A percentile compares a stretch with the other conserved stretches of the same genome.
Evolutionary conservation across 2,888 invertebrate species (phyloP).

Genomic region (Ormyrus nitidulus): DNA sequence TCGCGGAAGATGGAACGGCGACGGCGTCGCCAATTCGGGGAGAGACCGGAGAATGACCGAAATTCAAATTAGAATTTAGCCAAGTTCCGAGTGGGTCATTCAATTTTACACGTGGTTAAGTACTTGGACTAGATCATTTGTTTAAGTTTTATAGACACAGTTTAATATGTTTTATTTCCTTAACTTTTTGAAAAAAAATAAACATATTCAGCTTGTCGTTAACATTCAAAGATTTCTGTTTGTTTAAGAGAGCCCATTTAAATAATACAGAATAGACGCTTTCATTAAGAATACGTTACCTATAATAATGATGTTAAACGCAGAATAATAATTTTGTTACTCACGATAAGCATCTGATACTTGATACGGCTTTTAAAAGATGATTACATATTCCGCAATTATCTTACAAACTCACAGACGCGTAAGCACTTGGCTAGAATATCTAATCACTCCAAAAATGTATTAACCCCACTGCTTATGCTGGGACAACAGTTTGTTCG

Average conservation of each 20-base stretch:
- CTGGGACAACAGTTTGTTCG: no score
- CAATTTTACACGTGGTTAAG: conserved; percentile 14
- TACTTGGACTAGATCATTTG: no score
- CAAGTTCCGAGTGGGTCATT: conserved; percentile 8
- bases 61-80: conserved; percentile 44
- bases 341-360: background rate
- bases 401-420: background rate
- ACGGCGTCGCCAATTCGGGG: background rate
- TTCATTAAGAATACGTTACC: no score
- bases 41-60: conserved; percentile 25
- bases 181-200: no score
- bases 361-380: background rate
- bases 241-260: no score
- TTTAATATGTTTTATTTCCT: no score
- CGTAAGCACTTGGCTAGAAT: background rate
- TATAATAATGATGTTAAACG: background rate
- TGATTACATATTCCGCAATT: background rate
- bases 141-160: no score
- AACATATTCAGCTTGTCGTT: no score
- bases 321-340: conserved; percentile 4
- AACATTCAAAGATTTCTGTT: no score
- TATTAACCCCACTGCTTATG: background rate
- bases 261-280: no score
- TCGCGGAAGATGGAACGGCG: conserved; percentile 21
- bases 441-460: background rate